Base-by-base conservation (phyloP, 1,140 invertebrate species). In the Drosophila micromelanica region DNA sequence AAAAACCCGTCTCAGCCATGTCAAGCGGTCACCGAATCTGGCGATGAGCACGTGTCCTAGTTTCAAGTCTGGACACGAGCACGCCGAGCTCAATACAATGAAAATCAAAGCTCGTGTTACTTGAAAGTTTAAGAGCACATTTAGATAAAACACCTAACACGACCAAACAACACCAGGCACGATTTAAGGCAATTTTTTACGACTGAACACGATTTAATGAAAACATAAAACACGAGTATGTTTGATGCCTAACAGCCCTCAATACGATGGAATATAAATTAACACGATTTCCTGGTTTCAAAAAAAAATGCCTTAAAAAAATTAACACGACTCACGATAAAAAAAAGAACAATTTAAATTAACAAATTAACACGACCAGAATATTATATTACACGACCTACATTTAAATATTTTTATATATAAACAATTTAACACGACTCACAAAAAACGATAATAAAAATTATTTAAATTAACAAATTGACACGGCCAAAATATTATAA, bases 1-100 rank as follows among this genome's bases (percentile, higher is more conserved):
- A 78, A 75, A 78, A 75, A 78, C 72, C 69, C 69, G 78, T 54
- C 63, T 75, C 70, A 61, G 65, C 17, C 73, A 73, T 52, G 43
- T 65, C 57, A 40, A 43, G 55, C 56, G 49, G 49, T 46, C 45
- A 64, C 13, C 42, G 54, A 17, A n/a, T 11, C 13, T 57, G 20
- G 40, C 0, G 40, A 45, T 45, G 55, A 13, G 20, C n/a, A 4
- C 48, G 38, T 43, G 40, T 3, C 5, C 0, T 0, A 6, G 12
- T 3, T 37, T 2, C n/a, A 4, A 2, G 11, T 12, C 51, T 9
- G 7, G 17, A 40, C 51, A 54, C 45, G 45, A 48, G 45, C 17
- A 17, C 12, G 20, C 9, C 3, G 5, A n/a, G 4, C n/a, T 0
- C 20, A 48, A 27, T 12, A 23, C 32, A 8, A 35, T 35, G 7